A percentile compares a stretch with the other conserved stretches of the same genome.
These are phyloP conservation scores for Neostethus bicornis DNA, from an alignment of 2,797 vertebrate species.

Conservation along the genomic window DNA sequence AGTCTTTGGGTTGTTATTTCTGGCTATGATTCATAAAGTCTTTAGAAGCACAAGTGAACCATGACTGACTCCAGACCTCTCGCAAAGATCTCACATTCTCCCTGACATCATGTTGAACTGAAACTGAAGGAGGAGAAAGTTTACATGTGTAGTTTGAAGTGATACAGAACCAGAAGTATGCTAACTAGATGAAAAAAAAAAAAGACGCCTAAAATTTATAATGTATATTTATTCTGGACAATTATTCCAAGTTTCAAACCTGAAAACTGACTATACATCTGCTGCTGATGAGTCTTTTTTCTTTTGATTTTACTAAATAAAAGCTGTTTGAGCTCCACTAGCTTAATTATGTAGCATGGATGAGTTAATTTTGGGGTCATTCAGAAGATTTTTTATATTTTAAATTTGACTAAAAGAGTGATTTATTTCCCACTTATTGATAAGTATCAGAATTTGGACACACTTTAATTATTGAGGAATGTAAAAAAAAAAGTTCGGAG, in stretches of 20 bases:
- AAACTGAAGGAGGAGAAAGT: constrained; percentile 20
- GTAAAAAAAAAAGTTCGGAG: neutral
- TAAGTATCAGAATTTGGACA: neutral
- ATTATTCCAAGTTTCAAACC: neutral
- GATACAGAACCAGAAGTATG: constrained; percentile 13
- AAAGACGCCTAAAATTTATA: too few relatives aligned
- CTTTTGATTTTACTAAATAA: neutral
- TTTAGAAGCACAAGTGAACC: constrained; percentile 49
- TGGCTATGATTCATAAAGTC: constrained; percentile 63
- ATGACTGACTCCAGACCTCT: constrained; percentile 36
- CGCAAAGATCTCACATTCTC: constrained; percentile 35
- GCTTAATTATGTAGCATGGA: neutral
- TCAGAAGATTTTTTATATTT: neutral
- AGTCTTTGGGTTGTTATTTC: constrained; percentile 67
- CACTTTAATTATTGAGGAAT: too few relatives aligned
- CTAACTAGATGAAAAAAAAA: too few relatives aligned
- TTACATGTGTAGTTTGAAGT: constrained; percentile 19
- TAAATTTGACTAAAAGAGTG: neutral
- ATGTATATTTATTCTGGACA: neutral
- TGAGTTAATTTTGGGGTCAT: neutral
- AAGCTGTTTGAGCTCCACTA: neutral
- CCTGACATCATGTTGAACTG: constrained; percentile 44
- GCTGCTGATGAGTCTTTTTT: neutral
- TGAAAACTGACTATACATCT: neutral
- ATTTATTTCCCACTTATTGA: neutral